phyloP scores from a whole-genome alignment of 1,140 invertebrate genomes.

The Brachionus plicatilis region DNA sequence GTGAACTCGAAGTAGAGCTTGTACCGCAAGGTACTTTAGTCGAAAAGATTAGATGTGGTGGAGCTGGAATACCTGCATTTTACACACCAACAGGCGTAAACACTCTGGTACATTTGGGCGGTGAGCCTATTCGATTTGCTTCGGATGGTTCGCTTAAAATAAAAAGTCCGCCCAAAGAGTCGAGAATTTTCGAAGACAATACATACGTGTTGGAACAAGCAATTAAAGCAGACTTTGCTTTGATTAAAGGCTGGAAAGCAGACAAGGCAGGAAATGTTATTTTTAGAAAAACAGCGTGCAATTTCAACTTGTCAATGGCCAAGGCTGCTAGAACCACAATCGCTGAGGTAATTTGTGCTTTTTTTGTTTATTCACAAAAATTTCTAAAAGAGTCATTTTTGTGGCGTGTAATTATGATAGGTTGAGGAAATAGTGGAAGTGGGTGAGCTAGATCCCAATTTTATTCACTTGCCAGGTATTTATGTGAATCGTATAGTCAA shows the following conservation, averaged over 20 bases:
- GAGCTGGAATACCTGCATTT: constrained; percentile 95
- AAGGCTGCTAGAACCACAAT: constrained; percentile 83
- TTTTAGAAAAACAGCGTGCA: constrained; percentile 79
- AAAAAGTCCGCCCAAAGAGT: constrained; percentile 41
- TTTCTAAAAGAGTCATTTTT: background rate
- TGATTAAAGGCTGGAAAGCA: constrained; percentile 95
- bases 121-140: constrained; percentile 83
- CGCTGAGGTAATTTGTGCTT: constrained; percentile 64
- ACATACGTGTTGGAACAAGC: constrained; percentile 90
- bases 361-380: background rate
- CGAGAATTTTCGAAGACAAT: constrained; percentile 72
- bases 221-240: constrained; percentile 88
- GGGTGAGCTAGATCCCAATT: constrained; percentile 74
- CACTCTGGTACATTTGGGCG: constrained; percentile 85
- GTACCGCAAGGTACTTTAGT: constrained; percentile 91
- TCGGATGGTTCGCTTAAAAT: background rate
- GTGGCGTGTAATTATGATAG: background rate
- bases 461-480: constrained; percentile 84
- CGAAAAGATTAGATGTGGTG: constrained; percentile 83
- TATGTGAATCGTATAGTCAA: constrained; percentile 82
- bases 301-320: constrained; percentile 91
- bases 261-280: constrained; percentile 85
- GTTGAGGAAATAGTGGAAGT: constrained; percentile 80
- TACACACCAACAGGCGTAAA: constrained; percentile 94
- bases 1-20: constrained; percentile 86